Evolutionary conservation across 2,797 vertebrate genomes (phyloP), one percentile per base, ranked within the genome.

Genomic region (Alectoris magna): DNA sequence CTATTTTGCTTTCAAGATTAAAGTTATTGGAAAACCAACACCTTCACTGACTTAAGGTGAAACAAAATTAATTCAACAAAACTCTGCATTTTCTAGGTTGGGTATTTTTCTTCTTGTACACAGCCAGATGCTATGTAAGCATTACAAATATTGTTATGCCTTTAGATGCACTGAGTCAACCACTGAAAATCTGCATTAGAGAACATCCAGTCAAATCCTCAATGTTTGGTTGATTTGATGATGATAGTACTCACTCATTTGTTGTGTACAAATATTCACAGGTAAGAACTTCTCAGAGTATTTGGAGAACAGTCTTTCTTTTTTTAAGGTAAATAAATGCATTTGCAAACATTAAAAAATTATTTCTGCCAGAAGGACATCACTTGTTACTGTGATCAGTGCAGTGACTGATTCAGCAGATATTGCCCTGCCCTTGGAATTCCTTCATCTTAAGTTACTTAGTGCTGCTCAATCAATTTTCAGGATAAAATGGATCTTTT

Each of bases 391-490:
- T 10, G 21, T 51, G 12, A 69, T 55, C 26, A 19, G 7, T 79
- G 19, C 2, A 23, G 41, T 19, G 39, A 53, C 62, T 95, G 74
- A 95, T 70, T 93, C 84, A 96, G 91, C 59, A 89, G 58, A 84
- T 62, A 94, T 81, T 2, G 5, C 18, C 3, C 36, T 94, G 72
- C 23, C 91, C 74, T 92, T 97, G 67, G 82, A 96, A 91, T 91
- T 67, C 78, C 58, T 96, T 92, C 94, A 67, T 70, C 71, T 90
- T 84, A 90, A 29, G 22, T 83, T 46, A 66, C 86, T 91, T 85
- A 94, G 48, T 72, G 58, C 70, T 85, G 77, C 62, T 90, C 72
- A 93, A 95, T 95, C 75, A 93, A 87, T 91, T 95, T 95, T 49
- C 80, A 88, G 55, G 46, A 93, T 38, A 87, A 96, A 97, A 88